These are phyloP conservation scores for Sycobia sp. DNA, from an alignment of 1,140 invertebrate genomes.

Conservation along the genomic window DNA sequence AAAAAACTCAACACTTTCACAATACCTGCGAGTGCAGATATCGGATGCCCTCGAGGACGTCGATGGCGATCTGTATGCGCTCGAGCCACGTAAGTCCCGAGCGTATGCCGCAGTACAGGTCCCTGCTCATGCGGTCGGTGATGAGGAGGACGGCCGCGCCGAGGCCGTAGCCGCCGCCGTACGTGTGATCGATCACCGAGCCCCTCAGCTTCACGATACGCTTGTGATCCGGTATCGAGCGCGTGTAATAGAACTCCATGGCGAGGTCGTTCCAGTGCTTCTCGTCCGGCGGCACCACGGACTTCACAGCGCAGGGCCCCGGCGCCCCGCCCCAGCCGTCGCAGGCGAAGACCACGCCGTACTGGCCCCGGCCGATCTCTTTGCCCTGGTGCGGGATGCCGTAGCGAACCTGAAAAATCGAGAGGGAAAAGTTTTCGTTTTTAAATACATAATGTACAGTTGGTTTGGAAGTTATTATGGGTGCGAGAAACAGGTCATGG, in stretches of 20 bases:
- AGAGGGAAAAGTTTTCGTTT: no score
- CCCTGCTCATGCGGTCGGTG: conserved; percentile 74
- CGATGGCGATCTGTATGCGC: conserved; percentile 78
- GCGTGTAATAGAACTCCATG: conserved; percentile 89
- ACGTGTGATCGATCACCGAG: conserved; percentile 82
- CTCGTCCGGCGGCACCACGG: conserved; percentile 87
- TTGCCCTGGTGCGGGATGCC: conserved; percentile 79
- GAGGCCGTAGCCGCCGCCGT: conserved; percentile 65
- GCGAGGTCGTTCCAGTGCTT: conserved; percentile 91
- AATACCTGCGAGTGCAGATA: conserved; percentile 81
- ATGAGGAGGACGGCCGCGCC: conserved; percentile 81
- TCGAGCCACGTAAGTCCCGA: conserved; percentile 71
- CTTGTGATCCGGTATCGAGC: conserved; percentile 83
- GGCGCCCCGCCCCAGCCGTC: conserved; percentile 76
- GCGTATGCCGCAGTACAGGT: conserved; percentile 82
- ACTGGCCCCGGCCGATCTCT: conserved; percentile 89
- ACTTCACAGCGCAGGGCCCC: conserved; percentile 84
- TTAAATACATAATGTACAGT: no score
- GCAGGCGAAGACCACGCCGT: conserved; percentile 89
- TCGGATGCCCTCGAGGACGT: conserved; percentile 84
- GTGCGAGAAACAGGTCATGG: neutral
- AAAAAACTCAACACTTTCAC: no score
- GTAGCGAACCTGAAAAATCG: conserved; percentile 64
- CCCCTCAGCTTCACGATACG: conserved; percentile 81
- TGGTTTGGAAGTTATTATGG: no score